Evolutionary conservation across 2,888 invertebrate species (phyloP), one percentile per base, ranked within the genome.

Genomic region (Galerucella calmariensis): DNA sequence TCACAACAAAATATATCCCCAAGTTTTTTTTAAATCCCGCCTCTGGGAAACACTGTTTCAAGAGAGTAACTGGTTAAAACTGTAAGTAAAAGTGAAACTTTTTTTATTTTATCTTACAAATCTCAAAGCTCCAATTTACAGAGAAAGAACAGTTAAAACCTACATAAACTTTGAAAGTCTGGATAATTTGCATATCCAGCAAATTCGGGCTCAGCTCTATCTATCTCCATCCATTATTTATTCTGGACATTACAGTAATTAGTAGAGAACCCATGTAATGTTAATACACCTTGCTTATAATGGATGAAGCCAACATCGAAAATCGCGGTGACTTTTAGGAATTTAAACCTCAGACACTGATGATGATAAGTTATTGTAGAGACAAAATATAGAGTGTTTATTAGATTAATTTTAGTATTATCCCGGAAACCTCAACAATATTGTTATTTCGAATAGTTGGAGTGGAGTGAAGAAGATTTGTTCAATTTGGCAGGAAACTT

Each of bases 141-240:
- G 48, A 51, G 48, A 51, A 14, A 14, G 14, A 12, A 6, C 48
- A 51, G 14, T 51, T 12, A 11, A 12, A 51, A 27, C 4, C 27
- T 4, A 27, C 27, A 5, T 4, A 3, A 27, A 20, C 20, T 27
- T 27, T 6, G 27, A 24, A 59, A 27, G 20, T 12, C 59, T 27
- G 14, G 12, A 59, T 59, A 59, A 59, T 27, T 27, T 59, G 59
- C 59, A 59, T 59, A 12, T 59, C 27, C 59, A 12, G 24, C 27
- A 27, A 59, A 59, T 59, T 59, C 12, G 27, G 27, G 59, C 24
- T 27, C 20, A 20, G 59, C 58, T 41, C 35, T 41, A 41, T 20
- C 58, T 59, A 59, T 27, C 3, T 59, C 10, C 58, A 59, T 24
- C 58, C 58, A 59, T 59, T 59, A 59, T 59, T 48, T 67, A 67